phyloP scores from a whole-genome alignment of 2,113 vertebrate species.

The Grammomys dolichurus region DNA sequence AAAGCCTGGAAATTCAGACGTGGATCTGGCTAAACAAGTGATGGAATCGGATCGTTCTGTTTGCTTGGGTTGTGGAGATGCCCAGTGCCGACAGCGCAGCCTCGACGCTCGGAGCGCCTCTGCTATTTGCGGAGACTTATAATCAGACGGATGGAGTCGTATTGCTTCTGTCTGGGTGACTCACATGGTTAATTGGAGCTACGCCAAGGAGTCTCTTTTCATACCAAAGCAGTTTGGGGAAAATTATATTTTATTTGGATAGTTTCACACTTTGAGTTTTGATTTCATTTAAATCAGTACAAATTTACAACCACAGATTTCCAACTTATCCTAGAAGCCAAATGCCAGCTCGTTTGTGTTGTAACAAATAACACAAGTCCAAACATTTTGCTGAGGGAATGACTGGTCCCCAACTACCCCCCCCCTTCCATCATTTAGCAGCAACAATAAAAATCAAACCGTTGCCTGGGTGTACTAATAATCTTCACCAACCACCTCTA shows the following conservation, averaged over 20 bases:
- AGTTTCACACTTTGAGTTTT: constrained; percentile 81
- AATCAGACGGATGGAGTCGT: constrained; percentile 75
- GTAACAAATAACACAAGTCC: constrained; percentile 69
- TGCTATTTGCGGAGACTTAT: constrained; percentile 78
- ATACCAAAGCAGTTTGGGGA: constrained; percentile 78
- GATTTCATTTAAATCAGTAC: constrained; percentile 82
- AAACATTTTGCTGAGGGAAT: constrained; percentile 64
- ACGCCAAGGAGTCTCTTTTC: constrained; percentile 78
- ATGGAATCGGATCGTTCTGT: constrained; percentile 48
- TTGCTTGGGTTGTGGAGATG: constrained; percentile 23
- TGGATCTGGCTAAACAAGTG: constrained; percentile 36
- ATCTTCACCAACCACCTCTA: background rate
- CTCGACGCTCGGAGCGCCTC: constrained; percentile 43
- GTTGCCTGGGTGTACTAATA: constrained; percentile 17
- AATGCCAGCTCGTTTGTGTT: constrained; percentile 77
- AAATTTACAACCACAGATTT: constrained; percentile 81
- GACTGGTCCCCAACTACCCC: background rate
- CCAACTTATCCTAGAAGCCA: constrained; percentile 77
- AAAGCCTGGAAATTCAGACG: constrained; percentile 30
- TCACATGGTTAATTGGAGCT: constrained; percentile 79
- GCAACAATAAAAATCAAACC: background rate
- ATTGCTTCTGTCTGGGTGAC: constrained; percentile 79
- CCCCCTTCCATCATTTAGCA: constrained; percentile 18
- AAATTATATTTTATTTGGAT: constrained; percentile 84
- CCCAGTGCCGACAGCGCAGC: constrained; percentile 52